Conservation (phyloP, 2,888 invertebrate species). For the Pseudanteris insignis region DNA sequence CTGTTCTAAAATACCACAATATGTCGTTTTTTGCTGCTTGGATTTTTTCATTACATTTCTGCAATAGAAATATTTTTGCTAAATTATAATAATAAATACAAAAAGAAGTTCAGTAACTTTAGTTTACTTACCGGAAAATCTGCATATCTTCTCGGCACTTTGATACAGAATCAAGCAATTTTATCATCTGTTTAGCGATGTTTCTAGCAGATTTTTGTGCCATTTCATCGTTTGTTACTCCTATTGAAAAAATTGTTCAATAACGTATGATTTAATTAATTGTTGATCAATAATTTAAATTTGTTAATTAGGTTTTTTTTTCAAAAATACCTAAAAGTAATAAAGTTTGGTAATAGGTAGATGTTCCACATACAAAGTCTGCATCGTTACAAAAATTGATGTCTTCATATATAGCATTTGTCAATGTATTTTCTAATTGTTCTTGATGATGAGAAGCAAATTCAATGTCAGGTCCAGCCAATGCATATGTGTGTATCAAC, state of each 20-base stretch:
- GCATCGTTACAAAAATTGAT: constrained; percentile 60
- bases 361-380: constrained; percentile 49
- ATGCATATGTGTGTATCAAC: constrained; percentile 72
- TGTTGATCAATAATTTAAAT: too few relatives aligned
- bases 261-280: too few relatives aligned
- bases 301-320: not conserved
- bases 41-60: too few relatives aligned
- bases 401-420: constrained; percentile 72
- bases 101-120: too few relatives aligned
- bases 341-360: constrained; percentile 58
- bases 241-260: constrained; percentile 47
- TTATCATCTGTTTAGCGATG: constrained; percentile 59
- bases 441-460: constrained; percentile 70
- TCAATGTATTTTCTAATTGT: constrained; percentile 67
- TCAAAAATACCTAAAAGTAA: constrained; percentile 52
- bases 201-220: constrained; percentile 59
- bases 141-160: constrained; percentile 62
- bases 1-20: constrained; percentile 70
- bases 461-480: constrained; percentile 70
- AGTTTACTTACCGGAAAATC: constrained; percentile 64
- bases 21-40: too few relatives aligned
- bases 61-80: too few relatives aligned
- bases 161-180: constrained; percentile 63
- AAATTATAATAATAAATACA: too few relatives aligned
- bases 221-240: constrained; percentile 50